Conservation (phyloP, 2,797 vertebrate species). For the Eulemur rubriventer region DNA sequence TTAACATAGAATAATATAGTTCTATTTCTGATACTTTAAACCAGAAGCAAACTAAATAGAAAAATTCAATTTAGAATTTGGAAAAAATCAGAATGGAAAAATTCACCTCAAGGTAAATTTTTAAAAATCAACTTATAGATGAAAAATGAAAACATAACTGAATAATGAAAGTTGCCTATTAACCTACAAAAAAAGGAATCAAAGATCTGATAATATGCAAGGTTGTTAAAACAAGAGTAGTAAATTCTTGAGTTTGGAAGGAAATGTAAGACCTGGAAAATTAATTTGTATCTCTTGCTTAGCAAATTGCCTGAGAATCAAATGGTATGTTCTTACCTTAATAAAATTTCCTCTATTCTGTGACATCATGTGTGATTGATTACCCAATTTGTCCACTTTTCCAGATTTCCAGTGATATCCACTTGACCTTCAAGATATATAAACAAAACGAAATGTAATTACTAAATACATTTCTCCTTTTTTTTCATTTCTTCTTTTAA, state of each 20-base stretch:
- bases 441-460: conserved; percentile 55
- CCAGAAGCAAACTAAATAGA: not conserved
- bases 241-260: not conserved
- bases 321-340: conserved; percentile 86
- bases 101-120: conserved; percentile 40
- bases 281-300: not conserved
- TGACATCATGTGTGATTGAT: conserved; percentile 65
- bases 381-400: conserved; percentile 77
- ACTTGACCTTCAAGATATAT: conserved; percentile 85
- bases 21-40: conserved; percentile 25
- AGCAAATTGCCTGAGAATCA: conserved; percentile 8
- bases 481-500: conserved; percentile 34
- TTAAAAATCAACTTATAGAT: not conserved
- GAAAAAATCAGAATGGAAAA: not conserved
- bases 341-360: conserved; percentile 83
- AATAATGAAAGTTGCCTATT: conserved; percentile 24
- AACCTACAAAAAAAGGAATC: not conserved
- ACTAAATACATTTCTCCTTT: not conserved
- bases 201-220: conserved; percentile 27
- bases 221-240: conserved; percentile 24
- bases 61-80: not conserved
- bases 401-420: conserved; percentile 91
- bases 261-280: not conserved
- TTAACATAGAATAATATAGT: not conserved
- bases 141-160: conserved; percentile 39